Percentiles rank a stretch among this genome's conserved stretches.
These are phyloP conservation scores for Drosophila birchii DNA, from an alignment of 2,888 invertebrate species.

Conservation along the genomic window DNA sequence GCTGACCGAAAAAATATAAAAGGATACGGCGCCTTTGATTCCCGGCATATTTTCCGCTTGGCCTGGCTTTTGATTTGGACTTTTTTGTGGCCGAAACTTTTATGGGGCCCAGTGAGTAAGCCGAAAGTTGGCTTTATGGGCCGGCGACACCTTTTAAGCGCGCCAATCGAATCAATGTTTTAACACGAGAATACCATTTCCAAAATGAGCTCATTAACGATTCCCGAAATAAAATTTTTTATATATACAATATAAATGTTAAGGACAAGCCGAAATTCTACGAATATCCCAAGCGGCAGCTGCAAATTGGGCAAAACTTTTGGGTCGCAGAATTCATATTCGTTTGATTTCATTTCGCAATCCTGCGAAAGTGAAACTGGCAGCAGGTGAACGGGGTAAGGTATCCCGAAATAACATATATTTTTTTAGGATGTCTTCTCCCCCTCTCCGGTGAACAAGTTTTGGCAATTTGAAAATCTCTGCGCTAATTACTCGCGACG, in stretches of 20 bases:
- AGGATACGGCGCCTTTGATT: slow-evolving; percentile 74
- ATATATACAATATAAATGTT: slow-evolving; percentile 16
- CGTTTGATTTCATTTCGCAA: slow-evolving; percentile 75
- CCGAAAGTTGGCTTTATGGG: slow-evolving; percentile 55
- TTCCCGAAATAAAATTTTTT: slow-evolving; percentile 54
- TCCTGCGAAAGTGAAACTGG: slow-evolving; percentile 74
- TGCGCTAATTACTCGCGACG: slow-evolving; percentile 75
- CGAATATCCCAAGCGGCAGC: slow-evolving; percentile 65
- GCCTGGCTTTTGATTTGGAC: slow-evolving; percentile 10
- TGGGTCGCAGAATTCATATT: slow-evolving; percentile 61
- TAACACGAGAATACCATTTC: slow-evolving; percentile 80
- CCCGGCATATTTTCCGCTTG: slow-evolving; percentile 12
- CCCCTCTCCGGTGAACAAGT: slow-evolving; percentile 46
- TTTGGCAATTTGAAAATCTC: slow-evolving; percentile 83
- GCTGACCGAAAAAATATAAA: slow-evolving; percentile 39
- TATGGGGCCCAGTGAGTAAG: slow-evolving; percentile 53
- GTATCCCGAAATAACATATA: slow-evolving; percentile 28
- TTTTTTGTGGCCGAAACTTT: slow-evolving; percentile 64
- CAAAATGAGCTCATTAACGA: slow-evolving; percentile 75
- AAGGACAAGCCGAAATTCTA: slow-evolving; percentile 64
- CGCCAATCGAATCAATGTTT: slow-evolving; percentile 81
- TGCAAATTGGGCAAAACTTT: slow-evolving; percentile 57
- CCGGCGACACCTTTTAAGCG: slow-evolving; percentile 78
- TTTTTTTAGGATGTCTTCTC: slow-evolving; percentile 31
- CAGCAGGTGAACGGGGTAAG: slow-evolving; percentile 36